Evolutionary conservation across 2,113 vertebrate genomes (phyloP), one percentile per base, ranked within the genome.

Genomic region (Nothobranchius kuhntae): DNA sequence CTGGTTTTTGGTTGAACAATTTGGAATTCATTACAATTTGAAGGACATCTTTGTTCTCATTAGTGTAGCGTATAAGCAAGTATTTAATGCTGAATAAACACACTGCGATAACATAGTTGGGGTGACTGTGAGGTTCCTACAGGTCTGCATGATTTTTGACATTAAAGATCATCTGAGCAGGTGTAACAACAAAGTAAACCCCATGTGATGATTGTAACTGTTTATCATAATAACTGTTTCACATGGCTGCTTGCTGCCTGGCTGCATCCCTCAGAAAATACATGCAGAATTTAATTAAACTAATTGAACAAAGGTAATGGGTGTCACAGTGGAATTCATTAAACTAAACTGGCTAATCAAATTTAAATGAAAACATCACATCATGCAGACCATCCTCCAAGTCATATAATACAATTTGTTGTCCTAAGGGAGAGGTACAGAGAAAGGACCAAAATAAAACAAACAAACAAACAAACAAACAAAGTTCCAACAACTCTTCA

Each of bases 281-380:
- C 75, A 75, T 64, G 65, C 65, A 53, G 73, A 47, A 65, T 81
- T 71, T 77, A 85, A 87, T 72, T 86, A 40, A 80, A 72, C 78
- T 79, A 73, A 86, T 86, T 71, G 82, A 87, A 81, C 50, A 60
- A 59, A 69, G 42, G 73, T 81, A 88, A 88, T 82, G 78, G 78
- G 76, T 75, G 65, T 73, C 71, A 84, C 80, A 86, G 77, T 53
- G 77, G 69, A 73, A 80, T 84, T 83, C 80, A 87, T 87, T 83
- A 77, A 85, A 81, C 65, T 63, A 66, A 59, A 78, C 59, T 68
- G 74, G 73, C 69, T 83, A 83, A 86, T 87, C 82, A 65, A 81
- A 82, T 83, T 61, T 67, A 78, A 80, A 85, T 79, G 65, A 83
- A 79, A 63, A 67, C 69, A 74, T 78, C 80, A 84, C 59, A 73